Base-by-base conservation (phyloP, 2,888 invertebrate species). In the Chorisops tibialis region DNA sequence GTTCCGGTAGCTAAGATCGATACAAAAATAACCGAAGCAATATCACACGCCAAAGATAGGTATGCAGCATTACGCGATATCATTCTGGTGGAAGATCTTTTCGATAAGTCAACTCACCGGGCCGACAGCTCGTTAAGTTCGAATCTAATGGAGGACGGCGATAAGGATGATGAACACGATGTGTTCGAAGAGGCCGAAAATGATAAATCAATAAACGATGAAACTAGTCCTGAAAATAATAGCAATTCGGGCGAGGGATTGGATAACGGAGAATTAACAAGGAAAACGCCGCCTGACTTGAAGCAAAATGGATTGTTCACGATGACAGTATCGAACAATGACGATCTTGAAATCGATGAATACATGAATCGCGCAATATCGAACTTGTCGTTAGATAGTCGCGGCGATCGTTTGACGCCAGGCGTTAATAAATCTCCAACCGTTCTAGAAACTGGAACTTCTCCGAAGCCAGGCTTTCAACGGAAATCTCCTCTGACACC, bases 1-100 rank as follows among this genome's bases (percentile, higher is more conserved):
- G 30, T 71, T 14, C 70, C 72, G 41, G 69, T 74, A 2, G 68
- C 71, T 12, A 78, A 74, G 64, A 75, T 75, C 38, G 84, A 85
- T 63, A 82, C 81, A 12, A 79, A 78, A 67, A 79, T 79, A 21
- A 77, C 79, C 0, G 76, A 79, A 68, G 78, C 79, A 11, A 75
- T 78, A 18, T 79, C 81, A 1, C 79, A 79, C 59, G 79, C 81
- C n/a, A 82, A 81, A 67, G 91, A 91, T 75, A 85, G 86, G 69
- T 93, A 93, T 73, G 92, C 92, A 0, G 92, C 92, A 0, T 75
- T 93, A 52, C 80, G 92, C 1, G 91, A 91, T 71, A 85, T 87
- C 11, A 89, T 89, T 38, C 79, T 85, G 60, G 86, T 85, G 0
- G 85, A 87, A 71, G 79, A 79, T 70, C 71, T 79, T 0, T 79